These are phyloP conservation scores for Pyxicephalus adspersus DNA, from an alignment of 2,113 vertebrate species.

Conservation along the genomic window DNA sequence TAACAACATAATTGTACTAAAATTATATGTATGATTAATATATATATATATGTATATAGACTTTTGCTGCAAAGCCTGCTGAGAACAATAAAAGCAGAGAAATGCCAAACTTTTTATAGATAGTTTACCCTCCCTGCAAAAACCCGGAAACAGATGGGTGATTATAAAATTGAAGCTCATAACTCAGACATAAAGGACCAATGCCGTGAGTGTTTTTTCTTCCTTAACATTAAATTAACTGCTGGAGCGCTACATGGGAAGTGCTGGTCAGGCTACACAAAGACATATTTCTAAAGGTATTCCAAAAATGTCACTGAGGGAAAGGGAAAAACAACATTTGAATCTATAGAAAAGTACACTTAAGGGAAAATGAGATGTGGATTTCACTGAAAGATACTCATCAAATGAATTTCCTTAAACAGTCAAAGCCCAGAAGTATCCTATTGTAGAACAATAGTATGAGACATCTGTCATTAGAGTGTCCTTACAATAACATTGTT, in stretches of 20 bases:
- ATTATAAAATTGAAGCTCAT: conserved; percentile 28
- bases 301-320: conserved; percentile 46
- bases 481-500: background rate
- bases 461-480: conserved; percentile 18
- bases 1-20: no score
- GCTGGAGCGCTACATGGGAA: conserved; percentile 37
- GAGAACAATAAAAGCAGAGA: conserved; percentile 18
- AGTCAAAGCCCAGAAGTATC: background rate
- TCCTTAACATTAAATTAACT: conserved; percentile 29
- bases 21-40: no score
- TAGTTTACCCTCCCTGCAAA: conserved; percentile 30
- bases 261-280: conserved; percentile 36
- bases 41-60: background rate
- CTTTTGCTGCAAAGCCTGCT: background rate
- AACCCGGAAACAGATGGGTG: conserved; percentile 50
- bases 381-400: conserved; percentile 27
- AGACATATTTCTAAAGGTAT: conserved; percentile 45
- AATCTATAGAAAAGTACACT: conserved; percentile 41
- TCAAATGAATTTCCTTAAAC: conserved; percentile 43
- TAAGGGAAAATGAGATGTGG: conserved; percentile 22
- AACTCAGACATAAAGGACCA: conserved; percentile 30
- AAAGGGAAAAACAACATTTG: conserved; percentile 27
- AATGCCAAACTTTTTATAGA: conserved; percentile 13
- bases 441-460: conserved; percentile 23
- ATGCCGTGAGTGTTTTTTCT: conserved; percentile 24